Evolutionary conservation across 2,113 vertebrate genomes (phyloP), one percentile per base, ranked within the genome.

Genomic region (Datnioides undecimradiatus): DNA sequence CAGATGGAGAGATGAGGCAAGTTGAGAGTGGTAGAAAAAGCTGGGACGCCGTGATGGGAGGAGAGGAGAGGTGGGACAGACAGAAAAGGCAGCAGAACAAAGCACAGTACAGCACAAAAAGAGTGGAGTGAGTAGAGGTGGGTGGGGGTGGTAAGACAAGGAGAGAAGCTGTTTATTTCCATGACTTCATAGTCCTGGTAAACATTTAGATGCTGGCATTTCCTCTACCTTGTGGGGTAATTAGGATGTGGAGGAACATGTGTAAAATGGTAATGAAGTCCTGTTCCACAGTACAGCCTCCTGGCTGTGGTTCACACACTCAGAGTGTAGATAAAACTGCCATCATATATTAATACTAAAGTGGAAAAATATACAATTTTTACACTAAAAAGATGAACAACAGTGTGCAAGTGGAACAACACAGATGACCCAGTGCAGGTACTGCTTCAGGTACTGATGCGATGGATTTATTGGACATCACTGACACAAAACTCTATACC

Each of bases 191-290:
- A 36, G 79, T 36, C 16, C 76, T 64, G 84, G 62, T 86, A 84
- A 90, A 87, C 74, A 88, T 88, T 87, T 89, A 70, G 68, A 90
- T 79, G 71, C 33, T 83, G 87, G 80, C 89, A 88, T 91, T 93
- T 91, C 87, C 83, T 84, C 88, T 71, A 88, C 83, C 79, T 83
- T 70, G 67, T 84, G 73, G 83, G 52, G 80, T 88, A 87, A 93
- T 94, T 90, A 92, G 73, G 60, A 83, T 76, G 80, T 68, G 76
- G 80, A 70, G 70, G 59, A 92, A 78, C 79, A 82, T 69, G 88
- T 92, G 86, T 73, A 87, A 87, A 90, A 91, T 89, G 74, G 84
- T 90, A 93, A 93, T 92, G 76, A 92, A 89, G 83, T 84, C 75
- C 64, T 89, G 82, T 64, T 87, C 73, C 31, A 59, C 79, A 69